A percentile compares a stretch with the other conserved stretches of the same genome.
phyloP scores from a whole-genome alignment of 1,140 invertebrate species.

The Hesperophylax magnus region DNA sequence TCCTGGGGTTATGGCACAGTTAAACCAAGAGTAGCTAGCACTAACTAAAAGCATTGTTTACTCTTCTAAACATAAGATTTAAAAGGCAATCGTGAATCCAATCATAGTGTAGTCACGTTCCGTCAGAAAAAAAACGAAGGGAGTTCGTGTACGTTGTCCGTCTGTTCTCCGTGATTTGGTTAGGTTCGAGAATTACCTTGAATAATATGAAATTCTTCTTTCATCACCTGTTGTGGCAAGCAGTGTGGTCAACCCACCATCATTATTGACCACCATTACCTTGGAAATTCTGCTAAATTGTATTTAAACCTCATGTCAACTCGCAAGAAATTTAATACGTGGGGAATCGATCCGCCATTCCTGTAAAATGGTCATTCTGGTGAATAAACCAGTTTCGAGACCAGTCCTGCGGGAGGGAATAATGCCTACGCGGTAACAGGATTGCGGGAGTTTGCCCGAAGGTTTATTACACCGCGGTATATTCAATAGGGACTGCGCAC shows the following conservation, averaged over 20 bases:
- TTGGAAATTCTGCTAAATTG: too few species aligned
- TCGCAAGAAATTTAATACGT: not conserved
- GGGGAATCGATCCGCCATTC: conserved; percentile 17
- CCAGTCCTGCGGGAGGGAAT: not conserved
- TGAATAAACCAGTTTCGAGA: conserved; percentile 18
- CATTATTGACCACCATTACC: not conserved
- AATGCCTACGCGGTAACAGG: conserved; percentile 18
- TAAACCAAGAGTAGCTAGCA: not conserved
- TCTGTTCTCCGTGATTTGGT: not conserved
- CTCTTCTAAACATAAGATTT: not conserved
- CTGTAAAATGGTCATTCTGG: conserved; percentile 5
- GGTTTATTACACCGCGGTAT: not conserved
- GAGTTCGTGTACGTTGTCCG: not conserved
- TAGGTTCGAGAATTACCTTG: too few species aligned
- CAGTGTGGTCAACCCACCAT: not conserved
- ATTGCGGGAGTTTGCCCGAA: conserved; percentile 11
- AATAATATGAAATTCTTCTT: too few species aligned
- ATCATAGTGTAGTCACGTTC: not conserved
- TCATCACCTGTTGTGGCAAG: not conserved
- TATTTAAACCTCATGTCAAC: too few species aligned
- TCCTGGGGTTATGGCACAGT: not conserved
- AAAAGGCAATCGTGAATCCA: not conserved
- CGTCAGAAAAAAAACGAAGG: not conserved
- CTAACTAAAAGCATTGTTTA: not conserved
- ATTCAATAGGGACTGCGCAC: conserved; percentile 1